These are phyloP conservation scores for Acanthaster planci DNA, from an alignment of 35 echinoderm and acorn worm genomes.

Conservation along the genomic window DNA sequence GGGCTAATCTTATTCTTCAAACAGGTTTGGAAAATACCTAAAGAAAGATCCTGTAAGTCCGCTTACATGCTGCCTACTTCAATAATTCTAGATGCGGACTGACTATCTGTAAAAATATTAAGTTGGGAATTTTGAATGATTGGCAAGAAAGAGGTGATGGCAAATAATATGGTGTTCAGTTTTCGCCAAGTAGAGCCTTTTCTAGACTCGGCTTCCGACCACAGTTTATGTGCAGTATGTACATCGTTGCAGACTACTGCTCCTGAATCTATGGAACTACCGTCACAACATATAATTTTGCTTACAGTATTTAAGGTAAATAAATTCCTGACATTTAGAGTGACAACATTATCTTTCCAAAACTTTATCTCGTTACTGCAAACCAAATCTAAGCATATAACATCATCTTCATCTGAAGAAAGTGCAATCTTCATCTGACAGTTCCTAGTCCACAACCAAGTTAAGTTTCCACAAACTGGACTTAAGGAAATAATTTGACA, in stretches of 20 bases:
- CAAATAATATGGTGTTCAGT: background rate
- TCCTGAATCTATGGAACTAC: background rate
- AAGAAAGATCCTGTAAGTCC: background rate
- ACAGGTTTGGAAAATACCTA: background rate
- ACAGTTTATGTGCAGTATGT: too few relatives aligned
- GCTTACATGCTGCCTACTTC: slow-evolving; percentile 5
- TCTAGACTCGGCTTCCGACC: background rate
- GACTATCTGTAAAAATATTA: slow-evolving; percentile 1
- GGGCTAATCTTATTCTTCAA: background rate
- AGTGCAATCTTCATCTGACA: background rate
- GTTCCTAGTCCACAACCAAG: background rate
- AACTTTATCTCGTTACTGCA: too few relatives aligned
- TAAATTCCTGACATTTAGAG: too few relatives aligned
- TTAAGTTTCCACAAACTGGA: slow-evolving; percentile 8
- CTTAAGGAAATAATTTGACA: slow-evolving; percentile 1
- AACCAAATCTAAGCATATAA: background rate
- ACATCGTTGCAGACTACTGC: background rate
- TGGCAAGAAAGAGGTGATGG: background rate
- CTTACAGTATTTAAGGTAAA: too few relatives aligned
- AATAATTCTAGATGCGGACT: background rate
- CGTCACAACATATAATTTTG: background rate
- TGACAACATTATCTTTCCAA: too few relatives aligned
- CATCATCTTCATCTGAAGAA: background rate
- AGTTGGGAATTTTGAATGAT: background rate
- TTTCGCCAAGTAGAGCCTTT: background rate